phyloP scores from a whole-genome alignment of 2,888 invertebrate genomes.

The Proisotoma minuta region DNA sequence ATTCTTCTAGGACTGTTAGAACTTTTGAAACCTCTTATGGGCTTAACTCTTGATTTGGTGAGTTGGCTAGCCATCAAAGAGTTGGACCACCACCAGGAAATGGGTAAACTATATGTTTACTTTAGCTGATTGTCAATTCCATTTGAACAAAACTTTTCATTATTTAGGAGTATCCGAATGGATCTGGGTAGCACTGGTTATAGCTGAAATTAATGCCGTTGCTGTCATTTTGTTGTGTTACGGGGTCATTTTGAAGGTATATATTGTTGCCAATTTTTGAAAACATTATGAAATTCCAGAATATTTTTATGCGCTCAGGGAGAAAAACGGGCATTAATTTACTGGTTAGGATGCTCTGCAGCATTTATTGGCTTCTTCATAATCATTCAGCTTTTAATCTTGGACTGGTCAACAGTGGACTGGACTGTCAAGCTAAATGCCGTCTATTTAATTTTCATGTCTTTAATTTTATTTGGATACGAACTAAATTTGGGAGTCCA shows the following conservation, averaged over 20 bases:
- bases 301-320: conserved; percentile 21
- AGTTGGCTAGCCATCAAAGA: neutral
- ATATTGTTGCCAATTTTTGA: neutral
- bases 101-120: neutral
- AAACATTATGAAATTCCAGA: neutral
- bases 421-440: neutral
- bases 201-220: conserved; percentile 24
- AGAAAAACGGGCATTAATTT: conserved; percentile 16
- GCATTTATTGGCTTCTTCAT: conserved; percentile 20
- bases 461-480: conserved; percentile 17
- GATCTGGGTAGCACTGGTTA: conserved; percentile 17
- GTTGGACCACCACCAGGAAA: neutral
- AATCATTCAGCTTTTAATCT: neutral
- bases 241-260: conserved; percentile 31
- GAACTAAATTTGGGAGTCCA: conserved; percentile 19
- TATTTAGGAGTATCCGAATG: conserved; percentile 18
- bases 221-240: conserved; percentile 26
- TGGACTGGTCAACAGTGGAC: neutral
- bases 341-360: conserved; percentile 25
- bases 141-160: neutral
- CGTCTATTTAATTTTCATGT: conserved; percentile 22
- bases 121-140: neutral
- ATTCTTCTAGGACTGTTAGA: conserved; percentile 26
- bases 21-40: conserved; percentile 12
- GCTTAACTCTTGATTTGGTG: neutral